These are phyloP conservation scores for Limnothrissa miodon DNA, from an alignment of 2,113 vertebrate species.

Conservation along the genomic window DNA sequence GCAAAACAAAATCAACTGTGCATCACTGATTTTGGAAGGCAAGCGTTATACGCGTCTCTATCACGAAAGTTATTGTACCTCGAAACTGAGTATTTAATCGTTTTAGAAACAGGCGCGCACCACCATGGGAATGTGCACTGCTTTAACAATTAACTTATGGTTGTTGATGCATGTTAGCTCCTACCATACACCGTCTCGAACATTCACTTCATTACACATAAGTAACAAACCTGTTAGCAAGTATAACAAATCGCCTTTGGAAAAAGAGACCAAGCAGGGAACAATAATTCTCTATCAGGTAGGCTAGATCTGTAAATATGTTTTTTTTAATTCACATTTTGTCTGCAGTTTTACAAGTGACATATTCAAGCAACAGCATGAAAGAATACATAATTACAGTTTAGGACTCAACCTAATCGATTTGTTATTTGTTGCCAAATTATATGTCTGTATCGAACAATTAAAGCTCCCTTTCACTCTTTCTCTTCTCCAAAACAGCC, in stretches of 20 bases:
- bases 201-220: neutral
- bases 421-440: neutral
- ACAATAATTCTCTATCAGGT: neutral
- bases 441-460: neutral
- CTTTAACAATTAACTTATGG: neutral
- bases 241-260: neutral
- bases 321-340: neutral
- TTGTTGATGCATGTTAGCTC: neutral
- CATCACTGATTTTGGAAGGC: neutral
- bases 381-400: neutral
- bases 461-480: constrained; percentile 7
- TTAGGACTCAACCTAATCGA: neutral
- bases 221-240: neutral
- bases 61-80: neutral
- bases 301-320: neutral
- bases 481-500: neutral
- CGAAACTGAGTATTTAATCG: neutral
- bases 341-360: neutral
- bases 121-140: neutral
- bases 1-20: neutral
- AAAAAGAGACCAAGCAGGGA: neutral
- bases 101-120: neutral
- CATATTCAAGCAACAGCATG: neutral
- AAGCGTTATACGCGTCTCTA: neutral
- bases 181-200: neutral